Percentiles rank a stretch among this genome's conserved stretches.
These are phyloP conservation scores for Agraylea sexmaculata DNA, from an alignment of 1,140 invertebrate genomes.

Conservation along the genomic window DNA sequence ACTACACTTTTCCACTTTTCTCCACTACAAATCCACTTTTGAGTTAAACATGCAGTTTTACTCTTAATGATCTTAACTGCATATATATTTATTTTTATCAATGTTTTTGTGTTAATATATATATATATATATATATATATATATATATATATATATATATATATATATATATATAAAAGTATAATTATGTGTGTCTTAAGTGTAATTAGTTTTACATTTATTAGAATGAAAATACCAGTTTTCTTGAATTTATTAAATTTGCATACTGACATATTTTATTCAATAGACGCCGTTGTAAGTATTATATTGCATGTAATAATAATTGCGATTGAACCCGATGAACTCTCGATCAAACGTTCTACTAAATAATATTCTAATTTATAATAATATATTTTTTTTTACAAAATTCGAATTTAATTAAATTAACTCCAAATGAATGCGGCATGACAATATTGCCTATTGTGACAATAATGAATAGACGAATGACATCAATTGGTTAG, in stretches of 20 bases:
- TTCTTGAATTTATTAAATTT: too few relatives aligned
- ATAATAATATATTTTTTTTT: constrained; percentile 2
- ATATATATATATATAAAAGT: not conserved
- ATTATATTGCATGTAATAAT: constrained; percentile 2
- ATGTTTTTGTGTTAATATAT: not conserved
- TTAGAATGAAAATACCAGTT: constrained; percentile 1
- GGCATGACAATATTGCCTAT: too few relatives aligned
- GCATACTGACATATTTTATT: constrained; percentile 1
- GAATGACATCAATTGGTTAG: too few relatives aligned
- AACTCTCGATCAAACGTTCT: constrained; percentile 1
- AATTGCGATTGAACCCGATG: constrained; percentile 5
- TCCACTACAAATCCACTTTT: too few relatives aligned
- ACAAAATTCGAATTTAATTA: too few relatives aligned
- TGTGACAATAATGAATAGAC: too few relatives aligned
- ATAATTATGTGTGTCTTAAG: not conserved
- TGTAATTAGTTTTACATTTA: constrained; percentile 6
- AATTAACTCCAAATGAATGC: too few relatives aligned
- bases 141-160: constrained; percentile 3
- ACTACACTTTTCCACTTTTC: too few relatives aligned
- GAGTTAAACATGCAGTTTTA: not conserved
- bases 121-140: constrained; percentile 3
- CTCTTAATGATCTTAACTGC: not conserved
- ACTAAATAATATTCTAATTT: not conserved
- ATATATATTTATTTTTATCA: not conserved
- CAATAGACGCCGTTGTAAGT: constrained; percentile 2